Conservation (phyloP, 1,140 invertebrate genomes). For the Atta colombica region DNA sequence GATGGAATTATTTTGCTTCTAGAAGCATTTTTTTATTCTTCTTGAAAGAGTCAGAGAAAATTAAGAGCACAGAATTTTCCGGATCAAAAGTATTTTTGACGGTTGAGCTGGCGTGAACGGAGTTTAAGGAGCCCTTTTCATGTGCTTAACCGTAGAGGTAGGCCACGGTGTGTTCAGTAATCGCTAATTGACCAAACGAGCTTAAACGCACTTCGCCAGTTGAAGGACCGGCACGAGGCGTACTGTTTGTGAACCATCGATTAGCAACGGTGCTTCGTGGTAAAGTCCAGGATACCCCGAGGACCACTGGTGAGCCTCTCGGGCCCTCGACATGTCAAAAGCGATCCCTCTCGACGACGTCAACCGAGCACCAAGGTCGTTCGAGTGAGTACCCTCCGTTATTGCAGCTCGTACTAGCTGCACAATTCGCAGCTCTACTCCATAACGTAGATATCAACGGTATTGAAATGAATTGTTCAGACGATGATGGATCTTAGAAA, state of each 20-base stretch:
- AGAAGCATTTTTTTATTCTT: background rate
- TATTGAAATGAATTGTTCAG: constrained; percentile 27
- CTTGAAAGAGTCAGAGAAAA: background rate
- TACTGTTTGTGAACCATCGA: constrained; percentile 83
- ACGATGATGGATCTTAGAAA: background rate
- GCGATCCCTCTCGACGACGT: constrained; percentile 73
- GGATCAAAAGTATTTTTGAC: background rate
- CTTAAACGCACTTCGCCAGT: constrained; percentile 81
- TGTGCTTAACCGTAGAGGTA: constrained; percentile 57
- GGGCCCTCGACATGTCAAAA: constrained; percentile 76
- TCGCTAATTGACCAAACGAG: constrained; percentile 83
- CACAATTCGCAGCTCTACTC: constrained; percentile 66
- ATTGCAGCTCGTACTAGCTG: constrained; percentile 50
- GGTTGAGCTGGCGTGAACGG: constrained; percentile 43
- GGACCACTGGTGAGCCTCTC: constrained; percentile 68
- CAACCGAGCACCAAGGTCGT: constrained; percentile 69
- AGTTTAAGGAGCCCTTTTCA: constrained; percentile 60
- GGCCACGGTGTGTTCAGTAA: constrained; percentile 59
- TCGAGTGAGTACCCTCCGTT: constrained; percentile 64
- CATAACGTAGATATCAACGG: background rate
- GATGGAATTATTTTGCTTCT: background rate
- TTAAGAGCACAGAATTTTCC: background rate
- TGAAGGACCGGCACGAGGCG: constrained; percentile 66
- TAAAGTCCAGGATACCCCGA: constrained; percentile 75
- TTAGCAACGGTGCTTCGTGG: constrained; percentile 78